Percentiles rank a stretch among this genome's conserved stretches.
Conservation (phyloP, 2,888 invertebrate genomes). For the Hypolimnas misippus region DNA sequence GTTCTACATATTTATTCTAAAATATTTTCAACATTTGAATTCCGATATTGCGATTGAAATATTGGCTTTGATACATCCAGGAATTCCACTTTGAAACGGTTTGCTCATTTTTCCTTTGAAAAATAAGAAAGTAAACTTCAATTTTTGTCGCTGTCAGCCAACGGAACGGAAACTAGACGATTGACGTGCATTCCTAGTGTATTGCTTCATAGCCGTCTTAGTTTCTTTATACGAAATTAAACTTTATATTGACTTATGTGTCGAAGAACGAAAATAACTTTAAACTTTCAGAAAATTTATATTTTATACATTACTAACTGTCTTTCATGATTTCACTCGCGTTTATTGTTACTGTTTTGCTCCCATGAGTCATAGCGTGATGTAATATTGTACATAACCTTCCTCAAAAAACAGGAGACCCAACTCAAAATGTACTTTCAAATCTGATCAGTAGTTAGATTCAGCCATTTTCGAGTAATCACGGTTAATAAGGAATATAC, state of each 20-base stretch:
- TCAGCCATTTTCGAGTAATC: no score
- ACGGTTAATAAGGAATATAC: no score
- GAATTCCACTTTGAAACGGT: slow-evolving; percentile 42
- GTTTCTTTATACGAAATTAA: slow-evolving; percentile 24
- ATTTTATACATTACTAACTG: no score
- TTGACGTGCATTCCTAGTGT: slow-evolving; percentile 51
- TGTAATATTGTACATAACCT: no score
- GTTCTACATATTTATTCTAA: not conserved
- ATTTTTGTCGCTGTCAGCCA: slow-evolving; percentile 43
- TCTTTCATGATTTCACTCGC: no score
- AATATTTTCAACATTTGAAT: slow-evolving; percentile 5
- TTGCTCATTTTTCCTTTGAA: slow-evolving; percentile 47
- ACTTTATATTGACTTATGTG: slow-evolving; percentile 19
- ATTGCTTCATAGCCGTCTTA: slow-evolving; percentile 20
- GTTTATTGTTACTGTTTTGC: no score
- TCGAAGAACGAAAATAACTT: slow-evolving; percentile 7
- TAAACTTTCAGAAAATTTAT: no score
- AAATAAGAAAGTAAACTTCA: slow-evolving; percentile 48
- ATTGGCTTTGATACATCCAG: slow-evolving; percentile 2
- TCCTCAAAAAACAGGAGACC: no score
- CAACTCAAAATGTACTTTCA: no score
- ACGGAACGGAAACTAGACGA: slow-evolving; percentile 48
- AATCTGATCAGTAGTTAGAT: no score
- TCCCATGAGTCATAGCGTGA: no score
- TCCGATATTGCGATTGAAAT: not conserved